Base-by-base conservation (phyloP, 1,140 invertebrate genomes). In the Acromyrmex echinatior region DNA sequence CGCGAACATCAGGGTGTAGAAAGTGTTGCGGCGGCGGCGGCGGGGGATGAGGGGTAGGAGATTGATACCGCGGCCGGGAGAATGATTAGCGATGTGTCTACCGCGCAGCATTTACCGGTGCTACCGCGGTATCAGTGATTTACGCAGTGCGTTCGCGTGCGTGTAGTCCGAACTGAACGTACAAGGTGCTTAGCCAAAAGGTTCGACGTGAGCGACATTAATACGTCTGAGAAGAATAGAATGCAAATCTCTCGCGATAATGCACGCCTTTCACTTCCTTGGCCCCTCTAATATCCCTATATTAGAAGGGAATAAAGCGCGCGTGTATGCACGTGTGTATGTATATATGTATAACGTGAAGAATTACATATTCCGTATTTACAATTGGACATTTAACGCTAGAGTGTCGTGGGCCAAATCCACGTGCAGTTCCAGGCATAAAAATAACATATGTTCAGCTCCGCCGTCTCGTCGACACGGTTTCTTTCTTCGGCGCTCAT, bases 1-100 rank as follows among this genome's bases (percentile, higher is more conserved):
- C 93, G 93, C 91, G 93, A 94, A 93, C 91, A 91, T 94, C 45
- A 88, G 91, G 90, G 88, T 89, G 58, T 91, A 88, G 81, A 77
- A 84, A 86, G 86, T 90, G 86, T 90, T 68, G 80, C 60, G 53
- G 63, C 9, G 35, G 56, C 49, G 65, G 31, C 18, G n/a, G 49
- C 16, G 21, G 31, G 45, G 58, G 31, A 68, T 6, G 6, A 21
- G 63, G 62, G 28, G 21, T 39, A 10, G 49, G 2, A 16, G 0
- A 14, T 25, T 78, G 58, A 73, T 74, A 76, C 14, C 18, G 39
- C 58, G 39, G 14, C 49, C 80, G 56, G n/a, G 14, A 49, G 56
- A 62, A 51, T 49, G 68, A 62, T 76, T 6, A 31, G 25, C 70
- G 68, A 62, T 3, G 4, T 39, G 16, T 58, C 0, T 14, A 10